Conservation (phyloP, 2,888 invertebrate genomes). For the Sesia bembeciformis region DNA sequence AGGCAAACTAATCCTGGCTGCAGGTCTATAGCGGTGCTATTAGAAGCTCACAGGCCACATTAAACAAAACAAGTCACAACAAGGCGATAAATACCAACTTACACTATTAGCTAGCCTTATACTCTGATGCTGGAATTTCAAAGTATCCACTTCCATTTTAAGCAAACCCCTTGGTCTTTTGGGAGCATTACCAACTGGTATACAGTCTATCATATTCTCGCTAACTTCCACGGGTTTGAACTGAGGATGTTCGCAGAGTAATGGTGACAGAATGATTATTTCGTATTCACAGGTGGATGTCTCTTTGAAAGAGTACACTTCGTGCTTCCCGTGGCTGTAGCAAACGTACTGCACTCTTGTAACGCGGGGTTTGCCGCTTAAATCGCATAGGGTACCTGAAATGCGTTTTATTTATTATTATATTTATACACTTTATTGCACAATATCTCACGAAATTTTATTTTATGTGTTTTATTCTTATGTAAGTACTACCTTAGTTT, state of each 20-base stretch:
- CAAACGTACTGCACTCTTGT: conserved; percentile 92
- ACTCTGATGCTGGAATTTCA: conserved; percentile 78
- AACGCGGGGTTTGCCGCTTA: conserved; percentile 87
- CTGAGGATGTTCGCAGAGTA: conserved; percentile 91
- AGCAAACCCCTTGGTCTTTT: conserved; percentile 83
- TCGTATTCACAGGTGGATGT: conserved; percentile 96
- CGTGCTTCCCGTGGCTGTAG: conserved; percentile 90
- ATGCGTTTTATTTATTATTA: conserved; percentile 1
- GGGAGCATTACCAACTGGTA: conserved; percentile 78
- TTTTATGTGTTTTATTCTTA: too few relatives aligned
- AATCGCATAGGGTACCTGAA: conserved; percentile 86
- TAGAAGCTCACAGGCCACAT: not conserved
- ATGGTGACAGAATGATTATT: conserved; percentile 88
- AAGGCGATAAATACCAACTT: conserved; percentile 18
- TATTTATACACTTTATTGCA: too few relatives aligned
- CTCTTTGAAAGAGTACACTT: conserved; percentile 94
- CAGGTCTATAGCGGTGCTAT: not conserved
- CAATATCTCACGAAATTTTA: too few relatives aligned
- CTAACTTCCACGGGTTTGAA: conserved; percentile 87
- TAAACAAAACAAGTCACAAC: not conserved
- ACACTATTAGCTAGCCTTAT: conserved; percentile 42
- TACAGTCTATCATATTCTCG: conserved; percentile 84
- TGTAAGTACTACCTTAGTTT: too few relatives aligned
- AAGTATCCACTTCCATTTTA: conserved; percentile 81
- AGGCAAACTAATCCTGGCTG: too few relatives aligned